Evolutionary conservation across 2,888 invertebrate species (phyloP).

Genomic region (Horisme vitalbata): DNA sequence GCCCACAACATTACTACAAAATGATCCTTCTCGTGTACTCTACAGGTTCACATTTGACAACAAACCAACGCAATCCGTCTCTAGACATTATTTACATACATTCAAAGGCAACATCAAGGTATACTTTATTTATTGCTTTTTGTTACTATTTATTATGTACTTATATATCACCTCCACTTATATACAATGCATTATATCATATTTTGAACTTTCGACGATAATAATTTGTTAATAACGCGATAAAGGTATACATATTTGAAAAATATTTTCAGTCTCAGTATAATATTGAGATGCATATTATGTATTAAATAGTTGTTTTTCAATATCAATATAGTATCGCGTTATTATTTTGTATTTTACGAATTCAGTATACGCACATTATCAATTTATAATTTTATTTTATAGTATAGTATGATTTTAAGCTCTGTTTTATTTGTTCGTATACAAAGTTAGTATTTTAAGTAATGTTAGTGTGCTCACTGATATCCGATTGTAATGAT

Average conservation of each 20-base stretch:
- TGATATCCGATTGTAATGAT: constrained; percentile 43
- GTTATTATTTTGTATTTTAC: constrained; percentile 37
- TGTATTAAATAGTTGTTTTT: constrained; percentile 19
- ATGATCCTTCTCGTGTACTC: constrained; percentile 62
- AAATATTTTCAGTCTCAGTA: constrained; percentile 64
- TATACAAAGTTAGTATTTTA: constrained; percentile 73
- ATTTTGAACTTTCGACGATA: constrained; percentile 60
- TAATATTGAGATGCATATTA: constrained; percentile 29
- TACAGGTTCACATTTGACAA: constrained; percentile 48
- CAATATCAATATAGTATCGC: constrained; percentile 33
- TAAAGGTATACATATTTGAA: constrained; percentile 51
- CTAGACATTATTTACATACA: constrained; percentile 70
- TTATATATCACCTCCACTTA: constrained; percentile 78
- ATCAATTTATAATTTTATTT: constrained; percentile 61
- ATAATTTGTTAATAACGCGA: constrained; percentile 45
- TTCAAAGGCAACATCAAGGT: constrained; percentile 81
- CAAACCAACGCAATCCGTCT: constrained; percentile 59
- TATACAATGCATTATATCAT: constrained; percentile 64
- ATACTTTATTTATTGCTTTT: constrained; percentile 82
- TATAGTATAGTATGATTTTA: constrained; percentile 65
- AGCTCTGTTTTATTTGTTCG: constrained; percentile 81
- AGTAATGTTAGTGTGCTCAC: constrained; percentile 63
- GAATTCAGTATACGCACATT: constrained; percentile 57
- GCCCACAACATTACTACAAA: constrained; percentile 78
- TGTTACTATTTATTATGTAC: constrained; percentile 76